phyloP scores from a whole-genome alignment of 1,140 invertebrate genomes.

The Drosophila nigromelanica region DNA sequence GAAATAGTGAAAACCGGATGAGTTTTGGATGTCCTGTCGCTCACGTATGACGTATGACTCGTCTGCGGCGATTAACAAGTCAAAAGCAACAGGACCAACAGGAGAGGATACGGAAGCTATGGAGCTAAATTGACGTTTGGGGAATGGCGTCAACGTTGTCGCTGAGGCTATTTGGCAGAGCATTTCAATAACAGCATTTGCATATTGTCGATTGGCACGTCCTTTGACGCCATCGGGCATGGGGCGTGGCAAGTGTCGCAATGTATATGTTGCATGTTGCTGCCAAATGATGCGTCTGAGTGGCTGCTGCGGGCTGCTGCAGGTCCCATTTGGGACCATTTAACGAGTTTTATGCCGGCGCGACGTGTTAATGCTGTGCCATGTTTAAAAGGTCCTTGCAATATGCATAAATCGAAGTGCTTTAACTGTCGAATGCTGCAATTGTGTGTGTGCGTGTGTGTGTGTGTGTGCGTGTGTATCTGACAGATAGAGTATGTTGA shows the following conservation, averaged over 20 bases:
- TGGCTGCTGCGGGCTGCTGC: slow-evolving; percentile 28
- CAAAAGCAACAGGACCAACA: not conserved
- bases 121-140: slow-evolving; percentile 5
- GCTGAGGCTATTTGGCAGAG: slow-evolving; percentile 8
- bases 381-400: slow-evolving; percentile 23
- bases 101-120: not conserved
- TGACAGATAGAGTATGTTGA: slow-evolving; percentile 25
- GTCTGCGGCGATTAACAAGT: slow-evolving; percentile 66
- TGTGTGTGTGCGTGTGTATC: slow-evolving; percentile 26
- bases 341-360: slow-evolving; percentile 65
- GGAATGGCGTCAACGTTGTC: slow-evolving; percentile 1
- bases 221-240: slow-evolving; percentile 4
- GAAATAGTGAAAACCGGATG: slow-evolving; percentile 28
- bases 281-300: slow-evolving; percentile 48
- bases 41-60: slow-evolving; percentile 57
- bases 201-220: slow-evolving; percentile 47
- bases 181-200: slow-evolving; percentile 49
- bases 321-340: slow-evolving; percentile 49
- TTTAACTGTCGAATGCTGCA: slow-evolving; percentile 15
- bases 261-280: slow-evolving; percentile 17
- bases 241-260: slow-evolving; percentile 29
- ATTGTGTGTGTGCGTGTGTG: no score
- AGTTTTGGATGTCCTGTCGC: slow-evolving; percentile 42
- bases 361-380: slow-evolving; percentile 67
- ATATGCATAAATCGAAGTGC: slow-evolving; percentile 18